Base-by-base conservation (phyloP, 2,797 vertebrate species). In the Gymnopithys bicolor region DNA sequence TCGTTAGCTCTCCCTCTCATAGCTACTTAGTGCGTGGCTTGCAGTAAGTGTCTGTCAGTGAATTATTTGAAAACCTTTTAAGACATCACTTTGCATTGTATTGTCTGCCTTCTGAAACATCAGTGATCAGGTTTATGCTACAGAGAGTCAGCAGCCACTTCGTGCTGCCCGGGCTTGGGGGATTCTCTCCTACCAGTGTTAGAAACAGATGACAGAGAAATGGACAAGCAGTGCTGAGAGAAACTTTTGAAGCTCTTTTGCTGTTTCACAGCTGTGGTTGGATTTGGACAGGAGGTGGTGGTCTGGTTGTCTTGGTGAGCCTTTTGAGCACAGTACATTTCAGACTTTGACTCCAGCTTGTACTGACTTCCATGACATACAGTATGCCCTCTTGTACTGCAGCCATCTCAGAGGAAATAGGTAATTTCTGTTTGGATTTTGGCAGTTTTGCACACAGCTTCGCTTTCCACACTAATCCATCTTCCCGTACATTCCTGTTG, bases 381-480 rank as follows among this genome's bases (percentile, higher is more conserved):
- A 62, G 75, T 93, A 69, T 95, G 95, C 95, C 95, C 96, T 96
- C 96, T 96, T 92, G 86, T 96, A 84, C 93, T 94, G 95, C 96
- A 97, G 97, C 97, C 95, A 86, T 97, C 97, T 77, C 5, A 17
- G 94, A 96, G 95, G 96, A 97, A 93, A 67, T 37, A 64, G 95
- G 93, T 96, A 30, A 22, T 91, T 96, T 96, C 92, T 89, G 83
- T 96, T 94, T 90, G 94, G 96, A 45, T 95, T 93, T 92, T 66
- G 96, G 96, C 95, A 95, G 93, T 96, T 97, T 94, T 96, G 95
- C 95, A 97, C 97, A 93, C 94, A 92, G 98, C 97, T 98, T 98
- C 13, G 95, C 97, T 97, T 97, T 97, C 94, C 84, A 95, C 96
- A 96, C 96, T 97, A 96, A 97, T 30, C 77, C 96, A 95, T 89